Evolutionary conservation across 2,888 invertebrate species (phyloP).

Genomic region (Hermaeophaga mercurialis): DNA sequence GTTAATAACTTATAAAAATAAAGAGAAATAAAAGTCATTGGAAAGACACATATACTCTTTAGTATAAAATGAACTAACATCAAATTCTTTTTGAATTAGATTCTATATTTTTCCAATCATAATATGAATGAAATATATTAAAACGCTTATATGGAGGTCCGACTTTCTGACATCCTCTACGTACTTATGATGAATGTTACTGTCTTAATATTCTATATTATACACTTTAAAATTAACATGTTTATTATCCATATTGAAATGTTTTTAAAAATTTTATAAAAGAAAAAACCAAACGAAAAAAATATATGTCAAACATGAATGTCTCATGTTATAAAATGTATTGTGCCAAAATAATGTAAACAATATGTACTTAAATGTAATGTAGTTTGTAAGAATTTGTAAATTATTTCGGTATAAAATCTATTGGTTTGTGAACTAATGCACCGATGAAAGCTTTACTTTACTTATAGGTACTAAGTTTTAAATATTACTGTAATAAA

Average conservation of each 20-base stretch:
- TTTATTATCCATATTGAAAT: slow-evolving; percentile 36
- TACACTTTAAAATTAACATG: slow-evolving; percentile 34
- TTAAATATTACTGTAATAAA: too few species aligned
- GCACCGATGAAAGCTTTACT: too few species aligned
- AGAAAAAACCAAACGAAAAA: slow-evolving; percentile 12
- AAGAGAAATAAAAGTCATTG: too few species aligned
- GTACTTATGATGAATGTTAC: slow-evolving; percentile 48
- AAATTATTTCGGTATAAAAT: slow-evolving; percentile 23
- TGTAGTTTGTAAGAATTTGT: slow-evolving; percentile 6
- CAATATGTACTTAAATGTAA: slow-evolving; percentile 10
- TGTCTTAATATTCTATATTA: slow-evolving; percentile 38
- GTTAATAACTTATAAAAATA: too few species aligned
- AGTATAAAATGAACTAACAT: too few species aligned
- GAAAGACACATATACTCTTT: too few species aligned
- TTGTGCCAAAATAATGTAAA: slow-evolving; percentile 12
- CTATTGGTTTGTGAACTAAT: too few species aligned
- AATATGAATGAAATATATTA: too few species aligned
- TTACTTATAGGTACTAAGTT: too few species aligned
- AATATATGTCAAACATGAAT: slow-evolving; percentile 25
- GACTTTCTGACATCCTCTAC: slow-evolving; percentile 43
- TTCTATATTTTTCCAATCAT: too few species aligned
- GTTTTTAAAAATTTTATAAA: slow-evolving; percentile 40
- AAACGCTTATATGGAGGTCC: slow-evolving; percentile 46
- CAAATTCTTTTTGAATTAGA: too few species aligned
- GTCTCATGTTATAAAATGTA: slow-evolving; percentile 29